A percentile compares a stretch with the other conserved stretches of the same genome.
phyloP scores from a whole-genome alignment of 2,113 vertebrate genomes.

The Cheirogaleus medius region DNA sequence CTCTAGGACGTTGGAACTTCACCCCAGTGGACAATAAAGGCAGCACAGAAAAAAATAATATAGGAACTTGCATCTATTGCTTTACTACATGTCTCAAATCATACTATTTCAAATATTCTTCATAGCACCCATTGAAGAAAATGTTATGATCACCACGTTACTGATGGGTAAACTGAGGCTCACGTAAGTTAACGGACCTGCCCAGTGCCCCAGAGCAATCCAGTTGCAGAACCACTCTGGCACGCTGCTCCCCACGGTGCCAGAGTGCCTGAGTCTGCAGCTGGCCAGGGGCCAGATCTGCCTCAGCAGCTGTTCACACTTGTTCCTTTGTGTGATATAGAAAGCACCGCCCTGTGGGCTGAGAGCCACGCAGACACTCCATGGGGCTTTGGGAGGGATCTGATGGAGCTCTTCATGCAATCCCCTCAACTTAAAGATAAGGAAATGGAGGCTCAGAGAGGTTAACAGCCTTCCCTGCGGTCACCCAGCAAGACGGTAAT shows the following conservation, averaged over 20 bases:
- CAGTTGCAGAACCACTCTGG: background rate
- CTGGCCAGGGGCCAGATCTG: background rate
- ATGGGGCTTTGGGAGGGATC: background rate
- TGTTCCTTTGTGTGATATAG: background rate
- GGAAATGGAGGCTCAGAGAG: background rate
- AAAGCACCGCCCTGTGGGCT: background rate
- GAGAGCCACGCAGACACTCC: background rate
- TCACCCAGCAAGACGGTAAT: background rate
- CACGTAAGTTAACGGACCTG: background rate
- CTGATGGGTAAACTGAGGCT: background rate
- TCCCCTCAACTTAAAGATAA: background rate
- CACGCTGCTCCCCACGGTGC: accelerated
- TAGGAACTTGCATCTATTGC: background rate
- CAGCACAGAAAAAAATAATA: background rate
- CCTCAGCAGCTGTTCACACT: background rate
- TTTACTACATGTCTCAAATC: background rate
- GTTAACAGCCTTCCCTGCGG: background rate
- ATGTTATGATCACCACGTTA: background rate
- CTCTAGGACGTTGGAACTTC: background rate
- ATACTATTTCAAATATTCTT: background rate
- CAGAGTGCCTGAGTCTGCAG: background rate
- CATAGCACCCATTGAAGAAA: background rate
- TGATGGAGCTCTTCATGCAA: background rate
- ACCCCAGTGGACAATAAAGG: background rate
- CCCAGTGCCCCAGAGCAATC: background rate